phyloP scores from a whole-genome alignment of 2,888 invertebrate genomes.

The Baronia brevicornis region DNA sequence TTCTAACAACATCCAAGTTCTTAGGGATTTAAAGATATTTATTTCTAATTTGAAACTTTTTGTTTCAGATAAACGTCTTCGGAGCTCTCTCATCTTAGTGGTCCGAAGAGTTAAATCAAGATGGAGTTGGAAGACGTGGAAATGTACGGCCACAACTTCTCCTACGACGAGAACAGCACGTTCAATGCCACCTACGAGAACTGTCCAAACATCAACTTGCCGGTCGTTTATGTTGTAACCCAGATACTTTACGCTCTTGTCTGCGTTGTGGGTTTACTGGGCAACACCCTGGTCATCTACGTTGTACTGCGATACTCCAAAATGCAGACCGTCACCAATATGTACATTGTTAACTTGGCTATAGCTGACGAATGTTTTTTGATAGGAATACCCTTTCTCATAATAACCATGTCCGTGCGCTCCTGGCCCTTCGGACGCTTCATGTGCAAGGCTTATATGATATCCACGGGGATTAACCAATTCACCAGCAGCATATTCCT shows the following conservation, averaged over 20 bases:
- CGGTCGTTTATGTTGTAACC: constrained; percentile 73
- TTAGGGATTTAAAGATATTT: too few species aligned
- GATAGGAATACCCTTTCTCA: constrained; percentile 91
- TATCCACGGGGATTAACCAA: constrained; percentile 93
- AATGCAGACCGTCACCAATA: constrained; percentile 96
- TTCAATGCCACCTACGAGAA: constrained; percentile 55
- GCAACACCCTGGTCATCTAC: constrained; percentile 93
- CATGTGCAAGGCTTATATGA: constrained; percentile 94
- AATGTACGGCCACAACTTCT: constrained; percentile 44
- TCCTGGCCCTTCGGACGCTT: constrained; percentile 91
- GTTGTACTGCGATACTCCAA: constrained; percentile 92
- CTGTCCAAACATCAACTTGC: constrained; percentile 72
- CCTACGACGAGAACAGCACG: constrained; percentile 47
- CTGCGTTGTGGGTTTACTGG: constrained; percentile 89
- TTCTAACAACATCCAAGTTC: too few species aligned
- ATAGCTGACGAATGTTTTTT: constrained; percentile 95
- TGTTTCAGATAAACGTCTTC: too few species aligned
- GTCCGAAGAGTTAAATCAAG: too few species aligned
- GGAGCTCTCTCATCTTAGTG: too few species aligned
- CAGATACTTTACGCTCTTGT: constrained; percentile 89
- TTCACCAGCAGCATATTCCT: constrained; percentile 94
- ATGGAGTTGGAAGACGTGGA: constrained; percentile 65
- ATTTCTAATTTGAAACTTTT: too few species aligned
- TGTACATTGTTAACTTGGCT: constrained; percentile 95
- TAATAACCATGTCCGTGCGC: constrained; percentile 86